Evolutionary conservation across 2,797 vertebrate species (phyloP).

Genomic region (Centroberyx gerrardi): DNA sequence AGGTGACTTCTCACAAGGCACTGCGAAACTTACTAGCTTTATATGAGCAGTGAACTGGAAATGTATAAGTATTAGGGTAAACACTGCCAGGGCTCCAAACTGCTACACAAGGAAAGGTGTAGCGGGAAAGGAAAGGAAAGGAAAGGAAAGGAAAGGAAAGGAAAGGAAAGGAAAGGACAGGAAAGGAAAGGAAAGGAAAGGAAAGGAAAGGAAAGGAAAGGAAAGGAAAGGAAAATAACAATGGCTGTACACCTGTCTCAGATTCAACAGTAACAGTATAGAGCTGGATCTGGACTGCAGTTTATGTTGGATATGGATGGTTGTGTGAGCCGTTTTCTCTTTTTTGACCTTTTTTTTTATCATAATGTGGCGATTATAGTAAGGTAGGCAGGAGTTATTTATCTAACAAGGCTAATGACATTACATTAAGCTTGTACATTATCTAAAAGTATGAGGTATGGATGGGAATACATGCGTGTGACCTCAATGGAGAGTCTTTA

Average conservation of each 20-base stretch:
- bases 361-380: conserved; percentile 31
- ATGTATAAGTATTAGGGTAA: conserved; percentile 5
- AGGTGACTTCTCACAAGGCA: conserved; percentile 66
- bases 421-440: no score
- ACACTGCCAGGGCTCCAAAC: background rate
- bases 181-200: background rate
- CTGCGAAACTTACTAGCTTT: conserved; percentile 30
- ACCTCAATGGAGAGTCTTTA: background rate
- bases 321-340: conserved; percentile 4
- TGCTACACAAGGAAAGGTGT: no score
- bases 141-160: no score
- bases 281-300: conserved; percentile 12
- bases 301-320: conserved; percentile 6
- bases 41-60: conserved; percentile 34
- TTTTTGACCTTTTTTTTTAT: conserved; percentile 11
- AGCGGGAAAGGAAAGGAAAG: no score
- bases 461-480: background rate
- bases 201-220: background rate
- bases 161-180: background rate
- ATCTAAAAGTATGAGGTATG: no score
- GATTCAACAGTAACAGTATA: background rate
- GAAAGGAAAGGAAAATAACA: background rate
- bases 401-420: conserved; percentile 22
- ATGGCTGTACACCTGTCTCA: background rate
- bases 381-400: conserved; percentile 20